phyloP scores from a whole-genome alignment of 2,113 vertebrate genomes.

The Ramphastos sulfuratus region DNA sequence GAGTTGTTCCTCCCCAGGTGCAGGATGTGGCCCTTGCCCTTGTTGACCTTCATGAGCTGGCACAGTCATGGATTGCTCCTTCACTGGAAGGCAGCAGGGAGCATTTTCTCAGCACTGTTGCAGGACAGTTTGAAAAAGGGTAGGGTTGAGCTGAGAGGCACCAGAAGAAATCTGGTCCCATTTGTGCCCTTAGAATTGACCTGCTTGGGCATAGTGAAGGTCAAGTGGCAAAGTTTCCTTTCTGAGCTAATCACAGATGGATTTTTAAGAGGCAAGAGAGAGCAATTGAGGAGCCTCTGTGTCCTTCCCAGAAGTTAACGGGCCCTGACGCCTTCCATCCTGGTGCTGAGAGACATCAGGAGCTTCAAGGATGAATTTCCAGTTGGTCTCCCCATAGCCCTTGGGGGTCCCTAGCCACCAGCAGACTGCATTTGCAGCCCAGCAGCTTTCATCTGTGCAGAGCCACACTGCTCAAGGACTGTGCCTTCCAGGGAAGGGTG shows the following conservation, averaged over 20 bases:
- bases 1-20: no score
- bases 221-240: not conserved
- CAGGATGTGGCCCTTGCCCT: no score
- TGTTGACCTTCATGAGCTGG: no score
- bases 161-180: not conserved
- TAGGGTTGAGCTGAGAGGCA: not conserved
- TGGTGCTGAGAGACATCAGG: not conserved
- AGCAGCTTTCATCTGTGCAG: not conserved
- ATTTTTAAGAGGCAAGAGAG: not conserved
- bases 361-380: not conserved
- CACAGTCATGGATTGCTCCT: not conserved
- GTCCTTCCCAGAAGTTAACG: conserved; percentile 18
- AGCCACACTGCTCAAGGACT: not conserved
- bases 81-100: not conserved
- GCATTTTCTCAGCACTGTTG: not conserved
- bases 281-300: not conserved
- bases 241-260: not conserved
- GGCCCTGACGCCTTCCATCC: not conserved
- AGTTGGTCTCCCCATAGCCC: not conserved
- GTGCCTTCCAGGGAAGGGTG: fast-evolving
- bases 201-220: not conserved
- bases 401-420: not conserved
- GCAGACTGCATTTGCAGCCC: not conserved
- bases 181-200: not conserved
- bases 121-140: not conserved